Evolutionary conservation across 2,113 vertebrate genomes (phyloP), one percentile per base, ranked within the genome.

Genomic region (Phyllostomus hastatus): DNA sequence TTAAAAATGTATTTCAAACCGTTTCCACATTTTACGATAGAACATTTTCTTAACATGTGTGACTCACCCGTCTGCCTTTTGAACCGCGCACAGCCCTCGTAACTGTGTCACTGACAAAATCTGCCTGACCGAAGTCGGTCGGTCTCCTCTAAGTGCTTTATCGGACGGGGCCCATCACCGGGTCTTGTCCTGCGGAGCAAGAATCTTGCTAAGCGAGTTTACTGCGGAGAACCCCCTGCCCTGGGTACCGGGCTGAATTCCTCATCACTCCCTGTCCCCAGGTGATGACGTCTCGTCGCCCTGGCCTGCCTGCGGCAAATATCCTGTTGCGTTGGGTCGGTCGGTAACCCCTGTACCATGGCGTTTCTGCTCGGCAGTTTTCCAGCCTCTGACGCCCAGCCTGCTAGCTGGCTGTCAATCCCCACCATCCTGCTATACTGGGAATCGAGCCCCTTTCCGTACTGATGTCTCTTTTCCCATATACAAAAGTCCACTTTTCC

Each of bases 211-310:
- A 41, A 83, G 9, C 22, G 8, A 52, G n/a, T 52, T 94, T 31
- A 66, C 0, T 22, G 46, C 0, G 0, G 5, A 67, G 48, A 66
- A 48, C 8, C 67, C 31, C 61, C 12, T 1, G 9, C 35, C 31
- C 26, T 35, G 54, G 14, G 1, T 7, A 14, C 52, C 46, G 54
- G 81, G 33, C 12, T 35, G 12, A 17, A 50, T 24, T 41, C 28
- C 81, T 73, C 57, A 6, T 26, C 28, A 2, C 43, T 41, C 48
- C 4, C 86, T 9, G 14, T 4, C 38, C 38, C 48, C 35, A 26
- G 24, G 33, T 22, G n/a, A 5, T 4, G 6, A 3, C 1, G 7
- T 31, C 57, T 70, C 57, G 11, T 17, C 14, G 19, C 33, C n/a
- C 80, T 33, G n/a, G 54, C 7, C 26, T 24, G 69, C 46, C 43